Percentiles rank a stretch among this genome's conserved stretches.
phyloP scores from a whole-genome alignment of 2,888 invertebrate species.

The Tuta absoluta region DNA sequence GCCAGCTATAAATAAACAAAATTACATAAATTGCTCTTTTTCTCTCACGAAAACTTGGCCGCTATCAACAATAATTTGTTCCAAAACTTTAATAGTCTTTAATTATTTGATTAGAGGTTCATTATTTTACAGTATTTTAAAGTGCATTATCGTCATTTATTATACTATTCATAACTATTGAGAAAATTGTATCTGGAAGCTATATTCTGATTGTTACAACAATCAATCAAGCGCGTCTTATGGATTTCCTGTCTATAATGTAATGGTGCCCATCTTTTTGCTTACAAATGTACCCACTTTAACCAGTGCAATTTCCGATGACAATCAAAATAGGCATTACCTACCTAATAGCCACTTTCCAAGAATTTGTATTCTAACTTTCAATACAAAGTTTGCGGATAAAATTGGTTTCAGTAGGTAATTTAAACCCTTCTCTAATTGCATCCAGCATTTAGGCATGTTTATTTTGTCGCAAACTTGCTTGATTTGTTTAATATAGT shows the following conservation, averaged over 20 bases:
- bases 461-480: no score
- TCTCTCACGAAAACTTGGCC: not conserved
- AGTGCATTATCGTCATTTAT: not conserved
- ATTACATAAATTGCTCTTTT: constrained; percentile 11
- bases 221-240: constrained; percentile 9
- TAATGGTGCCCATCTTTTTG: constrained; percentile 10
- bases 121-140: constrained; percentile 10
- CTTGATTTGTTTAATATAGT: no score
- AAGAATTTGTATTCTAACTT: not conserved
- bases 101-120: constrained; percentile 16
- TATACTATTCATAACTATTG: not conserved
- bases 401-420: not conserved
- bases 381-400: not conserved
- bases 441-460: not conserved
- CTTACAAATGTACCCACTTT: not conserved
- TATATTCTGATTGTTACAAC: constrained; percentile 6
- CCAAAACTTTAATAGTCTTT: constrained; percentile 6
- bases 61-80: constrained; percentile 7
- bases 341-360: not conserved
- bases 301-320: not conserved
- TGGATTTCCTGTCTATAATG: constrained; percentile 10
- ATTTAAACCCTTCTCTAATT: not conserved
- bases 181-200: constrained; percentile 3
- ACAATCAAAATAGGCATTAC: not conserved
- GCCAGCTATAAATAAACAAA: constrained; percentile 22